Evolutionary conservation across 2,797 vertebrate species (phyloP).

Genomic region (Pampus argenteus): DNA sequence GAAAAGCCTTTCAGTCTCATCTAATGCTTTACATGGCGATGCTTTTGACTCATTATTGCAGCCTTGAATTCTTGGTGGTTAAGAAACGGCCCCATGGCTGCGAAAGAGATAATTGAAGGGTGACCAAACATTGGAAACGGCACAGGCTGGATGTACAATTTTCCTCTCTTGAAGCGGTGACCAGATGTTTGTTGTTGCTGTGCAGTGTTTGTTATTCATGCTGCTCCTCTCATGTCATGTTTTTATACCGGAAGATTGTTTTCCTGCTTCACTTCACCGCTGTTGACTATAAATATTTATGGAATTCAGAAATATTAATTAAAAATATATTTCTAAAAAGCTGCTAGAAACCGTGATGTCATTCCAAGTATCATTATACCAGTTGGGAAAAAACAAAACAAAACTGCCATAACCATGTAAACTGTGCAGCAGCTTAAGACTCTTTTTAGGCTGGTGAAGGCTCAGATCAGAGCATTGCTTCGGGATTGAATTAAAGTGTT

Average conservation of each 20-base stretch:
- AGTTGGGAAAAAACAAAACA: too few relatives aligned
- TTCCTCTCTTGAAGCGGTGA: slow-evolving; percentile 23
- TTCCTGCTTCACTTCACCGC: slow-evolving; percentile 4
- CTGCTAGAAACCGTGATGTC: neutral
- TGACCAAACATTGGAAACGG: slow-evolving; percentile 17
- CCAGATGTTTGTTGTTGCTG: slow-evolving; percentile 14
- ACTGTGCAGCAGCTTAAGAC: slow-evolving; percentile 8
- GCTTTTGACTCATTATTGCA: neutral
- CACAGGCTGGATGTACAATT: slow-evolving; percentile 5
- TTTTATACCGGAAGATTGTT: slow-evolving; percentile 3
- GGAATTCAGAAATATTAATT: neutral
- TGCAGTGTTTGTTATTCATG: slow-evolving; percentile 20
- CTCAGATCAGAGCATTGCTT: slow-evolving; percentile 48
- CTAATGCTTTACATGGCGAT: slow-evolving; percentile 5
- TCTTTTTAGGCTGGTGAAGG: slow-evolving; percentile 25
- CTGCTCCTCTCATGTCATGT: neutral
- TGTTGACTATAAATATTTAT: neutral
- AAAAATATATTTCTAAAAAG: neutral
- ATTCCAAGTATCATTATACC: neutral
- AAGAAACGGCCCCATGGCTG: slow-evolving; percentile 6
- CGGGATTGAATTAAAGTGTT: slow-evolving; percentile 65
- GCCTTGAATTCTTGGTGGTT: neutral
- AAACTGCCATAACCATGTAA: slow-evolving; percentile 17
- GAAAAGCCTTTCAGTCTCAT: neutral
- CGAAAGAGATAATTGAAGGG: slow-evolving; percentile 19